Conservation (phyloP, 2,888 invertebrate genomes). For the Ligdia adustata region DNA sequence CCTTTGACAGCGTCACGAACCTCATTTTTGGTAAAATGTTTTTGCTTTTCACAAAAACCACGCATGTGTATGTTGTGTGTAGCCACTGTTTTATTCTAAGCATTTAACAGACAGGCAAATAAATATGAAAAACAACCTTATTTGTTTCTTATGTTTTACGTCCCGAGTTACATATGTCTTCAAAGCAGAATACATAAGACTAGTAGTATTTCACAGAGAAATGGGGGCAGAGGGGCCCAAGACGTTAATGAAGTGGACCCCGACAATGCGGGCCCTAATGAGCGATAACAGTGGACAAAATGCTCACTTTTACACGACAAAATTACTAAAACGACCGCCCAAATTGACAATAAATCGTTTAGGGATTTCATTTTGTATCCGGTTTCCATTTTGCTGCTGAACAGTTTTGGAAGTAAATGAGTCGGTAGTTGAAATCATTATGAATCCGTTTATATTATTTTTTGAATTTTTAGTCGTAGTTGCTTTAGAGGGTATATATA, state of each 20-base stretch:
- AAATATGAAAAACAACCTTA: too few species aligned
- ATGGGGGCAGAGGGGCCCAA: slow-evolving; percentile 28
- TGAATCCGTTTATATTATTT: too few species aligned
- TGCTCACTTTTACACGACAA: slow-evolving; percentile 30
- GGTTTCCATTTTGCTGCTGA: neutral
- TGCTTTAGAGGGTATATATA: too few species aligned
- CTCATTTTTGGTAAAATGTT: too few species aligned
- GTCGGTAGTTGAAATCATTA: too few species aligned
- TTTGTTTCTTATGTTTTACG: neutral
- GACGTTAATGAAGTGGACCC: slow-evolving; percentile 46
- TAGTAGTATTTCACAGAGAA: slow-evolving; percentile 32
- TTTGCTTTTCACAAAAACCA: too few species aligned
- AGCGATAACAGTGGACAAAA: slow-evolving; percentile 47
- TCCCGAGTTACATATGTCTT: neutral
- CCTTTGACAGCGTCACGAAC: too few species aligned
- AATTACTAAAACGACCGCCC: slow-evolving; percentile 46
- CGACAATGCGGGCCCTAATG: slow-evolving; percentile 51
- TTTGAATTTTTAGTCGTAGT: too few species aligned
- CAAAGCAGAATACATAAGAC: slow-evolving; percentile 13
- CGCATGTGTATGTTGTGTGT: too few species aligned
- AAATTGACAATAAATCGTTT: slow-evolving; percentile 41
- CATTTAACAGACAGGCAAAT: too few species aligned
- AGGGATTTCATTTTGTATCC: slow-evolving; percentile 40
- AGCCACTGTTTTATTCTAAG: too few species aligned
- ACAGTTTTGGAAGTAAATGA: slow-evolving; percentile 3